Conservation (phyloP, 2,888 invertebrate species). For the Chironomus tentans region DNA sequence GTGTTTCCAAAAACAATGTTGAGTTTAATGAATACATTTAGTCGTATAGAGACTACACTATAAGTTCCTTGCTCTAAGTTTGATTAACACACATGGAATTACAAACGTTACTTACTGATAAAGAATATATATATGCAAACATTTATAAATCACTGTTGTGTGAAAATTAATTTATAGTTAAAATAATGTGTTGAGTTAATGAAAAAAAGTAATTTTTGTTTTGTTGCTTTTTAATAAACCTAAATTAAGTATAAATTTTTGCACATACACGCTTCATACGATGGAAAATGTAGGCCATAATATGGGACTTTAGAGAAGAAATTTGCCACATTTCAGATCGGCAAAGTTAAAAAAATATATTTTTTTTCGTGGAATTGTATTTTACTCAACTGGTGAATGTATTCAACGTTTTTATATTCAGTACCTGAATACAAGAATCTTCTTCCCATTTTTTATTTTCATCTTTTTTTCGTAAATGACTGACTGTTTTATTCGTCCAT, state of each 20-base stretch:
- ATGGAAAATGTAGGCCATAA: neutral
- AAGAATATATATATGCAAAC: neutral
- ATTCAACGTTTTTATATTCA: neutral
- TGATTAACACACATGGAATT: no score
- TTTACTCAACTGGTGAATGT: neutral
- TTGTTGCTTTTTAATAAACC: no score
- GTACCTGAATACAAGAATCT: neutral
- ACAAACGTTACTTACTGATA: neutral
- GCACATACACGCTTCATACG: neutral
- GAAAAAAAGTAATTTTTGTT: neutral
- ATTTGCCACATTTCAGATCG: neutral
- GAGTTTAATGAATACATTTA: no score
- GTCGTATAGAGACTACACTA: no score
- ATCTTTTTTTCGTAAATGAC: neutral
- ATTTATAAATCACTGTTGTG: neutral
- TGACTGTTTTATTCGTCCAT: neutral
- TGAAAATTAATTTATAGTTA: neutral
- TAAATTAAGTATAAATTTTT: no score
- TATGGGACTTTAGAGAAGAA: neutral
- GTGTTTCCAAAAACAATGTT: no score
- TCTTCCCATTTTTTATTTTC: neutral
- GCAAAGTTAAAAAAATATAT: neutral
- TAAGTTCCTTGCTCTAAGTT: no score
- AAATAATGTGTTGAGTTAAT: neutral
- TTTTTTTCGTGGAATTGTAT: neutral